Percentiles rank a stretch among this genome's conserved stretches.
Conservation (phyloP, 2,888 invertebrate genomes). For the Drosophila helvetica region DNA sequence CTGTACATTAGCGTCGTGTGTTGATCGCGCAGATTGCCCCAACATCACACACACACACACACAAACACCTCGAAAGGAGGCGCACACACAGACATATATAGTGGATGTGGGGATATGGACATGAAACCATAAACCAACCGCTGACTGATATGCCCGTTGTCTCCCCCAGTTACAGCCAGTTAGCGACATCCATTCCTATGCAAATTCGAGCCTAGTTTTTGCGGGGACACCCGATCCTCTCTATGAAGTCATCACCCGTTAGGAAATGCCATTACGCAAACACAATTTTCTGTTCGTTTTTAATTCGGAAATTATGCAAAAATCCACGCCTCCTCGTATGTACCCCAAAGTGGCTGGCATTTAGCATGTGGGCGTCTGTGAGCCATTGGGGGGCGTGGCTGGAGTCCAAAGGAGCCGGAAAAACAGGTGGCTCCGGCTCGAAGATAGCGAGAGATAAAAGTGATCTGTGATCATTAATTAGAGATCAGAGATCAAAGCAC, state of each 20-base stretch:
- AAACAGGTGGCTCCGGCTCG: constrained; percentile 16
- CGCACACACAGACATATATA: background rate
- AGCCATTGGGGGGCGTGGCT: constrained; percentile 41
- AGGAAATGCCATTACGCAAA: constrained; percentile 74
- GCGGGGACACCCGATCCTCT: constrained; percentile 12
- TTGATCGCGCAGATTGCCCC: constrained; percentile 76
- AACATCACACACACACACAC: constrained; percentile 39
- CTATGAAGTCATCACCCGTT: constrained; percentile 77
- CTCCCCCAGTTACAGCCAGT: constrained; percentile 49
- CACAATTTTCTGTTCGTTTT: constrained; percentile 60
- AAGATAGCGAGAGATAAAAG: constrained; percentile 2
- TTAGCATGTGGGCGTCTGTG: constrained; percentile 65
- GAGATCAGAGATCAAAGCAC: constrained; percentile 23
- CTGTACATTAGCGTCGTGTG: constrained; percentile 80
- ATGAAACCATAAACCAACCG: constrained; percentile 16
- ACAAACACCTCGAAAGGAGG: background rate
- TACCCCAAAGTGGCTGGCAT: constrained; percentile 5
- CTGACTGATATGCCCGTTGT: constrained; percentile 59
- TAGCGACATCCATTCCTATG: constrained; percentile 54
- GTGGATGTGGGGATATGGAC: background rate
- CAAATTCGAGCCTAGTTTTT: constrained; percentile 59
- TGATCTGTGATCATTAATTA: constrained; percentile 4
- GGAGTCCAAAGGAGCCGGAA: constrained; percentile 13
- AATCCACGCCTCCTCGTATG: constrained; percentile 27
- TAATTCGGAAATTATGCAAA: constrained; percentile 76